Evolutionary conservation across 2,888 invertebrate genomes (phyloP).

Genomic region (Drosophila kambysellisi): DNA sequence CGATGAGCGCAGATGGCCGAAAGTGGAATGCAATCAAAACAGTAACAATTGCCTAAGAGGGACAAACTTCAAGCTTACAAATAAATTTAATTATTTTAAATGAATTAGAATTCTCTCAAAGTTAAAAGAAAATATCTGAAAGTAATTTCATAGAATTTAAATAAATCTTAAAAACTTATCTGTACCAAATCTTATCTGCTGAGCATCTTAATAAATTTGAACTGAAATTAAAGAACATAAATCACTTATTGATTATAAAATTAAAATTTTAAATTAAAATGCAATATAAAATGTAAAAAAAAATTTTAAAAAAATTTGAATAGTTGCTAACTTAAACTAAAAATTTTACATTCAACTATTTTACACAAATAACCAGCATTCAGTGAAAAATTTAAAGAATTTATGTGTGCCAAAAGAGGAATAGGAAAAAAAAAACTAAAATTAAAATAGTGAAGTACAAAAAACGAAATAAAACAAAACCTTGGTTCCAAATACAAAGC

Average conservation of each 20-base stretch:
- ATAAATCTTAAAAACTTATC: not conserved
- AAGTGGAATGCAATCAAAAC: constrained; percentile 27
- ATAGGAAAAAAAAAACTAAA: constrained; percentile 4
- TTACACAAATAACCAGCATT: not conserved
- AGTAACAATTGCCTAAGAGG: constrained; percentile 20
- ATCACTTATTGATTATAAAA: not conserved
- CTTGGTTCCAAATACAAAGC: not conserved
- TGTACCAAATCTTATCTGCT: not conserved
- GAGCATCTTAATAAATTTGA: not conserved
- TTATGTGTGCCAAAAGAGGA: not conserved
- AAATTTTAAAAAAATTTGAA: not conserved
- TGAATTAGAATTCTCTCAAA: not conserved
- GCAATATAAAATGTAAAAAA: too few relatives aligned
- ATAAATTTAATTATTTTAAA: not conserved
- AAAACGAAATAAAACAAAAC: not conserved
- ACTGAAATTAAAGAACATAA: not conserved
- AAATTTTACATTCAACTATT: not conserved
- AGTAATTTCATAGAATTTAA: accelerated
- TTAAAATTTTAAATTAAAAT: too few relatives aligned
- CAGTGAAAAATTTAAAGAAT: constrained; percentile 13
- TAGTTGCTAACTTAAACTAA: not conserved
- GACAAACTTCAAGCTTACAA: not conserved
- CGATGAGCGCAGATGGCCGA: constrained; percentile 12
- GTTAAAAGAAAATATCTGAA: not conserved
- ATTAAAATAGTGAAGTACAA: not conserved